Percentiles rank a stretch among this genome's conserved stretches.
phyloP scores from a whole-genome alignment of 2,888 invertebrate species.

The Eledone cirrhosa region DNA sequence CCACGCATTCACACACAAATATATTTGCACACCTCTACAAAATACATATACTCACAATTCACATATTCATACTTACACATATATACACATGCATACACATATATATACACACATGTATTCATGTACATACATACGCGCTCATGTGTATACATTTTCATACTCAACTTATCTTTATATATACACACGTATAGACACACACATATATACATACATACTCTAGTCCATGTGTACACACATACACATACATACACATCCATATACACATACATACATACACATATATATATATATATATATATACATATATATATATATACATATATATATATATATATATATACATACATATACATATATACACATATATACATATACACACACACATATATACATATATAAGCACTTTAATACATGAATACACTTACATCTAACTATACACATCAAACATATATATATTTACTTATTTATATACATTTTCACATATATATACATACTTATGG shows the following conservation, averaged over 20 bases:
- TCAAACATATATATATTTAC: too few relatives aligned
- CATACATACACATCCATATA: background rate
- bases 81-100: background rate
- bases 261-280: background rate
- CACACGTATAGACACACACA: background rate
- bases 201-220: background rate
- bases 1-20: background rate
- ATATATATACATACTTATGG: too few relatives aligned
- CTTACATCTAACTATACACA: too few relatives aligned
- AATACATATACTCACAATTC: background rate
- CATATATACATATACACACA: background rate
- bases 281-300: background rate
- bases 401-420: background rate
- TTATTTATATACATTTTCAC: too few relatives aligned
- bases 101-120: background rate
- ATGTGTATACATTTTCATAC: background rate
- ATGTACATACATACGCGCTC: background rate
- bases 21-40: background rate
- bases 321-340: background rate
- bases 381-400: background rate
- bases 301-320: background rate
- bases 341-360: background rate
- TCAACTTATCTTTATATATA: background rate
- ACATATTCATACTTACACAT: background rate
- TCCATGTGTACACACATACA: background rate